Evolutionary conservation across 2,113 vertebrate genomes (phyloP).

Genomic region (Pteronura brasiliensis): DNA sequence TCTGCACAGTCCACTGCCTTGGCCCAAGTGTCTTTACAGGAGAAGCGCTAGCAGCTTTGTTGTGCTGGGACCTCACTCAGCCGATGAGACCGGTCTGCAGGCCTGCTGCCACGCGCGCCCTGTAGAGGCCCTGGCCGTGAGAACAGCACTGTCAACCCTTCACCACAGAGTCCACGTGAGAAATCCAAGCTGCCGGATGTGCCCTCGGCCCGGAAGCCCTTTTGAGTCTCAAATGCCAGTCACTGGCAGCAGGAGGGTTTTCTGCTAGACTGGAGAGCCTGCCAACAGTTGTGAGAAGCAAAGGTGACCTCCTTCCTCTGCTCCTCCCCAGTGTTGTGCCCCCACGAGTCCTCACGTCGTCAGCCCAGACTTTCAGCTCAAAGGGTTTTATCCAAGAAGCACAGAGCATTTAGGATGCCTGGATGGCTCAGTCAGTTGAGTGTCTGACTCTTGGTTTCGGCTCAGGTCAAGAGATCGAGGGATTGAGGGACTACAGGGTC

Average conservation of each 20-base stretch:
- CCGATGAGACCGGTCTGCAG: not conserved
- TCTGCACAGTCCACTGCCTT: not conserved
- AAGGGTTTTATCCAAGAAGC: not conserved
- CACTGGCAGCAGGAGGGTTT: not conserved
- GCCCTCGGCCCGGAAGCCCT: not conserved
- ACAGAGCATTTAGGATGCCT: not conserved
- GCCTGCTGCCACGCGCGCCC: not conserved
- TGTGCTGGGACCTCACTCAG: not conserved
- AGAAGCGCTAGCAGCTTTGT: not conserved
- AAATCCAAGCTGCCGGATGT: not conserved
- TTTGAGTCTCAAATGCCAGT: fast-evolving
- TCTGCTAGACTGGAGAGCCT: not conserved
- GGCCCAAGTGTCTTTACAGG: not conserved
- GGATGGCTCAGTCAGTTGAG: not conserved
- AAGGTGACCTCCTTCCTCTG: not conserved
- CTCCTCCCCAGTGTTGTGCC: not conserved
- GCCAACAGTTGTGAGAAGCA: not conserved
- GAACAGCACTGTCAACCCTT: fast-evolving
- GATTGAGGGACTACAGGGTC: not conserved
- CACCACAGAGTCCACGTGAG: not conserved
- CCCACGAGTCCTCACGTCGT: not conserved
- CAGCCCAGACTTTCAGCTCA: not conserved
- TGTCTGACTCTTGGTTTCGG: not conserved
- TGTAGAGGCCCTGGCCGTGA: not conserved
- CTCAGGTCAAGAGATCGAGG: not conserved